Evolutionary conservation across 2,797 vertebrate genomes (phyloP).

Genomic region (Falco peregrinus): DNA sequence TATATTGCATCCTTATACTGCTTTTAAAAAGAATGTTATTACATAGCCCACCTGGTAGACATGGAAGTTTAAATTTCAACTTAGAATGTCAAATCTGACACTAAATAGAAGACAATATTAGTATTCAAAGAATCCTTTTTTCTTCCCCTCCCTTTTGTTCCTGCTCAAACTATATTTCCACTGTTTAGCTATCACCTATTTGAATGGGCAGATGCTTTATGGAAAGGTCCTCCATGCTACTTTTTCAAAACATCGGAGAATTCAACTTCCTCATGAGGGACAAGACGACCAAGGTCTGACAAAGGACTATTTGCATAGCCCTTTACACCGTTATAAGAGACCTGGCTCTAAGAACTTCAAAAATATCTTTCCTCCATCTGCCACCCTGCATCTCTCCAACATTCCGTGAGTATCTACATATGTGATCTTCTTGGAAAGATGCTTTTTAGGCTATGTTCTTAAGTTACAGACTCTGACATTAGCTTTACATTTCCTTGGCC

Average conservation of each 20-base stretch:
- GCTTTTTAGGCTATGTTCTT: background rate
- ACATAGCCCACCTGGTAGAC: background rate
- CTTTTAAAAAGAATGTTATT: background rate
- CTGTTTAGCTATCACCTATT: slow-evolving; percentile 83
- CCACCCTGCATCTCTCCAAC: slow-evolving; percentile 91
- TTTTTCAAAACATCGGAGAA: slow-evolving; percentile 85
- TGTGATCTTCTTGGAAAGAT: background rate
- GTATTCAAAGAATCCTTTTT: background rate
- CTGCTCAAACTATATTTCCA: background rate
- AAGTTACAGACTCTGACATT: background rate
- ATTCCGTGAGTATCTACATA: slow-evolving; percentile 85
- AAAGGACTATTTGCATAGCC: slow-evolving; percentile 88
- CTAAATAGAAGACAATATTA: background rate
- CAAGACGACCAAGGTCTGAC: slow-evolving; percentile 86
- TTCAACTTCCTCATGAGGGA: slow-evolving; percentile 87
- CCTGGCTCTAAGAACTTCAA: slow-evolving; percentile 89
- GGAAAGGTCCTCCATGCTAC: slow-evolving; percentile 86
- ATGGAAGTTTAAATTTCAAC: background rate
- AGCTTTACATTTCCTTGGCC: background rate
- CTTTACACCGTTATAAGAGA: slow-evolving; percentile 91
- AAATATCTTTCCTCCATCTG: slow-evolving; percentile 91
- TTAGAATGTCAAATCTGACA: background rate
- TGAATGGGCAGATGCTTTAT: slow-evolving; percentile 90
- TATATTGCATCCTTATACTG: background rate
- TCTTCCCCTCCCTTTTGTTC: background rate